Base-by-base conservation (phyloP, 2,888 invertebrate species). In the Thecocarcelia acutangulata region DNA sequence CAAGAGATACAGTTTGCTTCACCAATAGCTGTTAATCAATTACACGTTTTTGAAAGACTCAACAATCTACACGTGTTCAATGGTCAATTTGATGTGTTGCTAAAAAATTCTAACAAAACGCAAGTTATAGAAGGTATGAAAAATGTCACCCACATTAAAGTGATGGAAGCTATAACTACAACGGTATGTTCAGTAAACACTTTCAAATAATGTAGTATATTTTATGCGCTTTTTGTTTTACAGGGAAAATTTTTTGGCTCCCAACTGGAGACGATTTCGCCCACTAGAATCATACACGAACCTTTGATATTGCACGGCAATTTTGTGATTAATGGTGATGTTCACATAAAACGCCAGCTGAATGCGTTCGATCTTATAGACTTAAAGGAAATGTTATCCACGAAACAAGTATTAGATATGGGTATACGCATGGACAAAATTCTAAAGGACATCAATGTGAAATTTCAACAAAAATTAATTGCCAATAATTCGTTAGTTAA, bases 111-210 rank as follows among this genome's bases (percentile, higher is more conserved):
- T 0, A 85, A 87, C 19, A 85, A 90, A 42, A 87, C 88, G 0
- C 93, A 93, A 85, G 85, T 89, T 40, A 89, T 93, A 3, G 87
- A 87, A 1, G 92, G 91, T 1, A 44, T 84, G 1, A 93, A 92
- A 85, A 85, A 84, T 8, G 91, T 93, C 73, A 90, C 91, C 58
- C 88, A 90, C 75, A 86, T 93, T 9, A 87, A 89, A 64, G 85
- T 93, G 1, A 85, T 90, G 70, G 91, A 91, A 54, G 91, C 91
- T 0, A 90, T 93, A 28, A 86, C 85, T 15, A 83, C 90, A 59
- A 85, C 87, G 82, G 90, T 90, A 84, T 85, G 88, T 84, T 13
- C 0, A 28, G 17, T 17, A 44, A 24, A n/a, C 6, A 19, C 12
- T 4, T 12, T 19, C 13, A 24, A 66, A 28, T 54, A 63, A 59